phyloP scores from a whole-genome alignment of 2,113 vertebrate species.

The Oreochromis spilurus region DNA sequence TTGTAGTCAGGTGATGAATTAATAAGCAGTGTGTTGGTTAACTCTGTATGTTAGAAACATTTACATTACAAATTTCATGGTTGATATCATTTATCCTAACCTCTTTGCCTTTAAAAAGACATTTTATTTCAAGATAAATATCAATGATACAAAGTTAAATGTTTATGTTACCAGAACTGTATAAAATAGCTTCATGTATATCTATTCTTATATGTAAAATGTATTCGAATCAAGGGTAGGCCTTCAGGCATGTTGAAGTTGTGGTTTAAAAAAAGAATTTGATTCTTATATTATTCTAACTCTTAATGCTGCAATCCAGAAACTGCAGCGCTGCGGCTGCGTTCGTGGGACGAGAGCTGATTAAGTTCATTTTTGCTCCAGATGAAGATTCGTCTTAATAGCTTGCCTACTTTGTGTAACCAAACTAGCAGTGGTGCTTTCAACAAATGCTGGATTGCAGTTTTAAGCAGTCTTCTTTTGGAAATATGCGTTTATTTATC shows the following conservation, averaged over 20 bases:
- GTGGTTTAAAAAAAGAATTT: conserved; percentile 25
- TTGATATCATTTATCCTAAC: conserved; percentile 65
- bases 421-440: conserved; percentile 56
- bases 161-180: conserved; percentile 66
- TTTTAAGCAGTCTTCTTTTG: conserved; percentile 54
- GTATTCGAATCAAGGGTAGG: conserved; percentile 62
- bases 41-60: conserved; percentile 52
- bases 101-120: conserved; percentile 65
- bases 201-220: conserved; percentile 67
- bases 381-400: background rate
- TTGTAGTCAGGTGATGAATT: conserved; percentile 68
- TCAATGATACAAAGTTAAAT: conserved; percentile 52
- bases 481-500: conserved; percentile 39
- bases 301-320: conserved; percentile 69
- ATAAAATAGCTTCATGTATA: conserved; percentile 66
- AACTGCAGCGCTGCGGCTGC: conserved; percentile 30
- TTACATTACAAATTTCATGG: conserved; percentile 59
- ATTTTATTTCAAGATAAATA: conserved; percentile 58
- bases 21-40: conserved; percentile 66
- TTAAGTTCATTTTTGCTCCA: conserved; percentile 13
- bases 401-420: conserved; percentile 14
- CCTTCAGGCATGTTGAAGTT: conserved; percentile 59
- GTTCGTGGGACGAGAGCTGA: conserved; percentile 24
- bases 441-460: conserved; percentile 60
- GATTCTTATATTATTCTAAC: conserved; percentile 33